Evolutionary conservation across 92 coral and sea anemone genomes (phyloP).

Genomic region (Montipora capitata): DNA sequence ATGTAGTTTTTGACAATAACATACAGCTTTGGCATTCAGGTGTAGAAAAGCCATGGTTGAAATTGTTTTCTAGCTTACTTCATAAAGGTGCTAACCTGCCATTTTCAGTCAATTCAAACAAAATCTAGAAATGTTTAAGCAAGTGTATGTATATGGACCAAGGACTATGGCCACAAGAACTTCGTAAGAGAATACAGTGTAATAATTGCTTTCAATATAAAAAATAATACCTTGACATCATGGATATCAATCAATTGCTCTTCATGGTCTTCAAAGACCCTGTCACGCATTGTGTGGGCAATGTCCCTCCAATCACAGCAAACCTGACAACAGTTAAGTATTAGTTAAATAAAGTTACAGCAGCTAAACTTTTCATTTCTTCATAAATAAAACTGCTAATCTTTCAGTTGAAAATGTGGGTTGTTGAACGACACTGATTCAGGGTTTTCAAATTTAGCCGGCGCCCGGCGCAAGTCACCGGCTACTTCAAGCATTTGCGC

Average conservation of each 20-base stretch:
- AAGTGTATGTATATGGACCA: neutral
- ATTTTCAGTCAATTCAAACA: slow-evolving; percentile 19
- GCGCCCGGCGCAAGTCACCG: too few relatives aligned
- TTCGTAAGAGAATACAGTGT: neutral
- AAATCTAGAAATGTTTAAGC: neutral
- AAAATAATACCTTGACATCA: slow-evolving; percentile 27
- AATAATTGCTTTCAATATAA: slow-evolving; percentile 18
- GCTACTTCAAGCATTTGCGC: too few relatives aligned
- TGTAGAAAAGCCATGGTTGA: slow-evolving; percentile 13
- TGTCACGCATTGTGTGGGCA: slow-evolving; percentile 24
- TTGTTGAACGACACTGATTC: slow-evolving; percentile 19
- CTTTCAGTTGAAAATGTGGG: slow-evolving; percentile 21
- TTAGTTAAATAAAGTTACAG: slow-evolving; percentile 6
- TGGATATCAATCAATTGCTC: slow-evolving; percentile 21
- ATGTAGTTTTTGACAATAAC: slow-evolving; percentile 23
- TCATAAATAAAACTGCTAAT: slow-evolving; percentile 10
- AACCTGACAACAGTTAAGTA: neutral
- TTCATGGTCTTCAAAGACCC: slow-evolving; percentile 15
- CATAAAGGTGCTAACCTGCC: slow-evolving; percentile 20
- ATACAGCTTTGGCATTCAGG: slow-evolving; percentile 16
- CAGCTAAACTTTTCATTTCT: neutral
- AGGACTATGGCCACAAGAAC: neutral
- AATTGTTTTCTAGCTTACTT: slow-evolving; percentile 11
- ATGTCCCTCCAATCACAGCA: slow-evolving; percentile 25
- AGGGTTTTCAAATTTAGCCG: too few relatives aligned